A percentile compares a stretch with the other conserved stretches of the same genome.
Conservation (phyloP, 2,888 invertebrate genomes). For the Crossocerus cetratus region DNA sequence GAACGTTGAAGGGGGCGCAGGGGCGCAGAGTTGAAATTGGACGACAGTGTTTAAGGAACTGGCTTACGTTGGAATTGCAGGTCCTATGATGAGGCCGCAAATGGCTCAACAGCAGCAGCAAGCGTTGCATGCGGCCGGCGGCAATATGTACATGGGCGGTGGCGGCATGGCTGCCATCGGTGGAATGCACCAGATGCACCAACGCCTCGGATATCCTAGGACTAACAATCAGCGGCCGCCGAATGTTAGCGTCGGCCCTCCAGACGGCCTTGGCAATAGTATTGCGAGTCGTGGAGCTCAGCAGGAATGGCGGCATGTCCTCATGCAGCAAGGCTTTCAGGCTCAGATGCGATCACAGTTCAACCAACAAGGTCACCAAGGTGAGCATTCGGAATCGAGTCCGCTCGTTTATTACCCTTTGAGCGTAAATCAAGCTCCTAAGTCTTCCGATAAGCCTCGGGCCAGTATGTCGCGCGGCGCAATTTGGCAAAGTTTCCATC, state of each 20-base stretch:
- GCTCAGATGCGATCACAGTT: constrained; percentile 79
- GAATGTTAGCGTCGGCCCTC: constrained; percentile 80
- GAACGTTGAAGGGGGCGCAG: neutral
- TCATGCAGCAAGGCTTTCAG: constrained; percentile 80
- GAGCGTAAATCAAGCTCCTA: too few relatives aligned
- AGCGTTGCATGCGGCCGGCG: constrained; percentile 73
- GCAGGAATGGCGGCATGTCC: constrained; percentile 81
- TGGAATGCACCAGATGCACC: constrained; percentile 76
- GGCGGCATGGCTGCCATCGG: constrained; percentile 75
- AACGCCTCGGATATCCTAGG: constrained; percentile 76
- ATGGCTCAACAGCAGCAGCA: constrained; percentile 80
- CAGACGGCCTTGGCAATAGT: constrained; percentile 78
- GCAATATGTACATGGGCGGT: constrained; percentile 77
- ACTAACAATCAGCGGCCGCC: constrained; percentile 80
- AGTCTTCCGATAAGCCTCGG: too few relatives aligned
- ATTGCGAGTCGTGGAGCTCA: constrained; percentile 76
- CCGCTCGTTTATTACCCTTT: too few relatives aligned
- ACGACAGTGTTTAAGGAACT: neutral
- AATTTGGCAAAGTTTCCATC: too few relatives aligned
- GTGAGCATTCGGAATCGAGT: constrained; percentile 51
- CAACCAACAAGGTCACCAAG: constrained; percentile 78
- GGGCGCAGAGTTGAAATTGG: neutral
- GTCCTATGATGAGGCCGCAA: constrained; percentile 85
- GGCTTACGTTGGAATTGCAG: constrained; percentile 67
- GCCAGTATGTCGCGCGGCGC: too few relatives aligned